Base-by-base conservation (phyloP, 2,797 vertebrate genomes). In the Momotus momota region DNA sequence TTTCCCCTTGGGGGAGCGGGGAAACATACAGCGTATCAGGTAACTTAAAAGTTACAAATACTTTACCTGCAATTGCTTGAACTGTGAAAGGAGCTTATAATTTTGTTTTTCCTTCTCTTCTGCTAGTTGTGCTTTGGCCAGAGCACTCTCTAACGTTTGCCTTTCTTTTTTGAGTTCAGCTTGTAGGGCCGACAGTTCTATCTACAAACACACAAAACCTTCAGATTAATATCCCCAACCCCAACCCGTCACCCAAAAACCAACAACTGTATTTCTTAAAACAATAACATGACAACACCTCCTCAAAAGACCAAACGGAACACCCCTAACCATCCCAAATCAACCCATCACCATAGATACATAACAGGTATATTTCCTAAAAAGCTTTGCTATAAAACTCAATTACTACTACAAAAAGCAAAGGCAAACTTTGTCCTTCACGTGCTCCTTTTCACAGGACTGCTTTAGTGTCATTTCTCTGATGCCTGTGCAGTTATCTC, bases 91-190 rank as follows among this genome's bases (percentile, higher is more conserved):
- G 8, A 98, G 97, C 55, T 97, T 96, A 23, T 73, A 70, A 77
- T 98, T 98, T 74, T 98, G 97, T 57, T 98, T 92, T 22, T 98
- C 98, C 64, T 96, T 98, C 86, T 98, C 98, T 67, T 98, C 97
- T 74, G 97, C 97, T 79, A 98, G 90, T 5, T 98, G 97, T 52
- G 96, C 97, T 95, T 97, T 98, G 81, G 80, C 91, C 61, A 98
- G 94, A 46, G 98, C 98, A 40, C 97, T 98, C 84, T 98, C 98
- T 52, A 98, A 96, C 26, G 98, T 97, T 35, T 98, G 97, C 64
- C 96, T 98, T 94, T 99, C 98, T 88, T 98, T 98, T 81, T 98
- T 96, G 75, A 99, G 97, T 82, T 98, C 98, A 41, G 94, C 98
- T 79, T 98, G 98, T 82, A 99, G 95, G 23, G 98, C 97, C 58